phyloP scores from a whole-genome alignment of 2,113 vertebrate species.

The Bos javanicus region DNA sequence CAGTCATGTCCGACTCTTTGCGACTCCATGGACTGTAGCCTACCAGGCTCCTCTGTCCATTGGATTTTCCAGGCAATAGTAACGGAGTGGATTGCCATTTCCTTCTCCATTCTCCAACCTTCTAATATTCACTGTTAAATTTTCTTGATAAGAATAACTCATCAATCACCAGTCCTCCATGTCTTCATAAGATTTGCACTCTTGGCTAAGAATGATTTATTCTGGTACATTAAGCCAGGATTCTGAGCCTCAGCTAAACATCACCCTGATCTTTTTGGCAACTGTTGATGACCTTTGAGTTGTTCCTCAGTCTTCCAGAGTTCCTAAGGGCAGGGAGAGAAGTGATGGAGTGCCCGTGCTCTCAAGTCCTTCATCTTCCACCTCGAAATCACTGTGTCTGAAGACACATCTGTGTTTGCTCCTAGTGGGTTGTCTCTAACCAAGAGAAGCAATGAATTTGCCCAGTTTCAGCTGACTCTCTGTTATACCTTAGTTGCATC shows the following conservation, averaged over 20 bases:
- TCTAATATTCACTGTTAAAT: neutral
- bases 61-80: too few species aligned
- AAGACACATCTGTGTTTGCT: neutral
- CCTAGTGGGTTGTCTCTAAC: neutral
- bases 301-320: neutral
- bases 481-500: neutral
- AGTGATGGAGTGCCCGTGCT: neutral
- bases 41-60: too few species aligned
- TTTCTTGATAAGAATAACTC: neutral
- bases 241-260: neutral
- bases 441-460: neutral
- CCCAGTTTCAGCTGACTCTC: neutral
- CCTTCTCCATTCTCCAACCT: neutral
- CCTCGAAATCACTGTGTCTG: neutral
- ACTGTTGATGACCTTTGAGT: neutral
- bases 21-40: too few species aligned
- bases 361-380: slow-evolving; percentile 15
- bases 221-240: neutral
- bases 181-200: neutral
- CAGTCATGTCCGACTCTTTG: too few species aligned
- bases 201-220: neutral
- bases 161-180: neutral
- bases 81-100: too few species aligned
- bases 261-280: neutral
- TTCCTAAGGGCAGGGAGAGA: slow-evolving; percentile 2